phyloP scores from a whole-genome alignment of 2,797 vertebrate species.

The Percopsis omiscomaycus region DNA sequence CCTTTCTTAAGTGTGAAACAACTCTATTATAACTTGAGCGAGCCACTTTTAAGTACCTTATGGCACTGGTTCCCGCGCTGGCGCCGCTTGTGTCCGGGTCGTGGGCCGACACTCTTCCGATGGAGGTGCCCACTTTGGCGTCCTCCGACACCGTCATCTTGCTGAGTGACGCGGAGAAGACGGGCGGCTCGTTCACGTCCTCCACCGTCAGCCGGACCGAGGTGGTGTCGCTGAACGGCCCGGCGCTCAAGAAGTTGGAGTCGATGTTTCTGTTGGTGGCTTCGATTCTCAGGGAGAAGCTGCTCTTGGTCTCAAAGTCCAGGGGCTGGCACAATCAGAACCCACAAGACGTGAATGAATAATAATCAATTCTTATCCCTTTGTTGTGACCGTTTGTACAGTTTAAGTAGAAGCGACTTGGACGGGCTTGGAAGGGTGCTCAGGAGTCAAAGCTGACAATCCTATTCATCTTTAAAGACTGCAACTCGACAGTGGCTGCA shows the following conservation, averaged over 20 bases:
- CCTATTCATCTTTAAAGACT: conserved; percentile 1
- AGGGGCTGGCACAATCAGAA: conserved; percentile 76
- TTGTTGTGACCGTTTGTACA: neutral
- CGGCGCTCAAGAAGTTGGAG: conserved; percentile 85
- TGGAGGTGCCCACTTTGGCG: conserved; percentile 85
- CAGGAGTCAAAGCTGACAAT: neutral
- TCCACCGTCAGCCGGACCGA: conserved; percentile 89
- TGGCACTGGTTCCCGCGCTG: conserved; percentile 73
- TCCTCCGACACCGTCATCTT: conserved; percentile 91
- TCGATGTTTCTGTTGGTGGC: conserved; percentile 91
- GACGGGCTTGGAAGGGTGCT: neutral
- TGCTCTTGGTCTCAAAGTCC: conserved; percentile 91
- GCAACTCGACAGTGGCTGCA: neutral
- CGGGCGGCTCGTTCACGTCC: conserved; percentile 90
- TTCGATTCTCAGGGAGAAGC: conserved; percentile 88
- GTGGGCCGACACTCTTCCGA: conserved; percentile 88
- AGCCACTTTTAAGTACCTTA: conserved; percentile 77
- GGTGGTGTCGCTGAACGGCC: conserved; percentile 89
- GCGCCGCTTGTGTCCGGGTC: conserved; percentile 84
- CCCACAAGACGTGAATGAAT: neutral
- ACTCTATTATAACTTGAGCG: neutral
- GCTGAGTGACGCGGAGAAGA: conserved; percentile 82
- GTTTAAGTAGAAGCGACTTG: conserved; percentile 9
- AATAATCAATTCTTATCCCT: neutral
- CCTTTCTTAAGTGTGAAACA: neutral